Evolutionary conservation across 1,140 invertebrate species (phyloP).

Genomic region (Atta colombica): DNA sequence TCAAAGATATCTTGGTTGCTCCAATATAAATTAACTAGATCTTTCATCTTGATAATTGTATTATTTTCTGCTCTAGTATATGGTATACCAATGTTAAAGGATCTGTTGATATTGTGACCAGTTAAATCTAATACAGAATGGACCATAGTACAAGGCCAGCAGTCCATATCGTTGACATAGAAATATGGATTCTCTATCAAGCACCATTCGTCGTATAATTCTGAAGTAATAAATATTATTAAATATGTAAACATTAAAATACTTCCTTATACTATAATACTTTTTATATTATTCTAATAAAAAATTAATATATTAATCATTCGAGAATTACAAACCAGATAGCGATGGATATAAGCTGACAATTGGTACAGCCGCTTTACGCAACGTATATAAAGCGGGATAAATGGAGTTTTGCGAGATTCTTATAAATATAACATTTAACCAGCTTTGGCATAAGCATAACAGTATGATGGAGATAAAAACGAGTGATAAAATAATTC

Average conservation of each 20-base stretch:
- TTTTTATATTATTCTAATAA: conserved; percentile 15
- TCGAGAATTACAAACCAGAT: conserved; percentile 86
- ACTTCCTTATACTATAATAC: background rate
- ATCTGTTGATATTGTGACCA: conserved; percentile 79
- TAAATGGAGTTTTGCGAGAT: conserved; percentile 91
- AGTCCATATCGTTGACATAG: conserved; percentile 90
- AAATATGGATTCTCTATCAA: conserved; percentile 92
- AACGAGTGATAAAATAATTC: conserved; percentile 59
- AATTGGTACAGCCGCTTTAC: conserved; percentile 89
- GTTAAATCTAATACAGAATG: conserved; percentile 88
- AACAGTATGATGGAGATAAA: conserved; percentile 73
- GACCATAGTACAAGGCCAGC: conserved; percentile 91
- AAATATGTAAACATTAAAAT: background rate
- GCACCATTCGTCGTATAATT: conserved; percentile 93
- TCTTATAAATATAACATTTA: conserved; percentile 87
- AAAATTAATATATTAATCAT: conserved; percentile 13
- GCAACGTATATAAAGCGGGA: conserved; percentile 88
- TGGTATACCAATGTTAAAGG: conserved; percentile 82
- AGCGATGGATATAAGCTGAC: conserved; percentile 88
- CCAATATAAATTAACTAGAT: conserved; percentile 85
- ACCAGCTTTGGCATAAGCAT: conserved; percentile 84
- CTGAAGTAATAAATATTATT: conserved; percentile 84
- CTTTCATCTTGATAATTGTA: conserved; percentile 73
- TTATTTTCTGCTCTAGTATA: conserved; percentile 77
- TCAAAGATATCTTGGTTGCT: conserved; percentile 86